phyloP scores from a whole-genome alignment of 2,113 vertebrate genomes.

The Rutilus rutilus region DNA sequence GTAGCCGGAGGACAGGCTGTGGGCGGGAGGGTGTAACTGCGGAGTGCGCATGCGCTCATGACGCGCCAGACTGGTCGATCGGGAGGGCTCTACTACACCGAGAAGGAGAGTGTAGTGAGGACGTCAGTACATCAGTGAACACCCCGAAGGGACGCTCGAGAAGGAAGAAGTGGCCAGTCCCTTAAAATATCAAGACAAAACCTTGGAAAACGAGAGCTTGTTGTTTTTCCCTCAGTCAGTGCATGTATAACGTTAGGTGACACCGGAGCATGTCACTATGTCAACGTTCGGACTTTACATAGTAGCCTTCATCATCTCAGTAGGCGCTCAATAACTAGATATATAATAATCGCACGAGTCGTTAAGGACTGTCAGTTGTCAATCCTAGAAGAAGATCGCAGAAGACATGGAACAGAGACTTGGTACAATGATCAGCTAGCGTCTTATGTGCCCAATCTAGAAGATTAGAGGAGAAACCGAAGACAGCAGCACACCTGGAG shows the following conservation, averaged over 20 bases:
- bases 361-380: conserved; percentile 40
- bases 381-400: conserved; percentile 46
- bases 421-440: conserved; percentile 68
- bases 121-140: conserved; percentile 10
- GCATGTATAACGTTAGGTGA: conserved; percentile 17
- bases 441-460: neutral
- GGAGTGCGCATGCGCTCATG: conserved; percentile 73
- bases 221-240: neutral
- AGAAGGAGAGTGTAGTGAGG: conserved; percentile 49
- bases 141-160: conserved; percentile 19
- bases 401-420: conserved; percentile 66
- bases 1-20: neutral
- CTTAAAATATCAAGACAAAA: neutral
- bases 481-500: conserved; percentile 61
- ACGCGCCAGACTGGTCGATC: conserved; percentile 58
- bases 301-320: conserved; percentile 36
- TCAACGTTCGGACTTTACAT: conserved; percentile 25
- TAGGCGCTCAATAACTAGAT: conserved; percentile 41
- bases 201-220: neutral
- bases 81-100: conserved; percentile 63
- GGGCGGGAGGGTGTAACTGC: conserved; percentile 54
- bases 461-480: conserved; percentile 31
- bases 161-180: conserved; percentile 19
- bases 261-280: conserved; percentile 52
- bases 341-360: conserved; percentile 11